phyloP scores from a whole-genome alignment of 2,797 vertebrate species.

The Helarctos malayanus region DNA sequence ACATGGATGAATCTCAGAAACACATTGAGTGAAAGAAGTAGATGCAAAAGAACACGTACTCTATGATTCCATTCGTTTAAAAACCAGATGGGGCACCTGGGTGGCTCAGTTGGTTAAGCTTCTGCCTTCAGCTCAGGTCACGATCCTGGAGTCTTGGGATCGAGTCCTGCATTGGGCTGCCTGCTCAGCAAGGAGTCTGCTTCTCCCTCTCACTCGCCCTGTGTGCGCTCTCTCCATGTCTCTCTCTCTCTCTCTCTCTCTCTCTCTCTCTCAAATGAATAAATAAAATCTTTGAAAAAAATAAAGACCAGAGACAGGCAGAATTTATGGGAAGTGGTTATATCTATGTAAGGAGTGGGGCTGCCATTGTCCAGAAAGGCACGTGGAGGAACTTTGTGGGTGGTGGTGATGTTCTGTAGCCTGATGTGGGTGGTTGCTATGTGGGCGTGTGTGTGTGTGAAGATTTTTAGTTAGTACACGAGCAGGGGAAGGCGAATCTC shows the following conservation, averaged over 20 bases:
- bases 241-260: too few relatives aligned
- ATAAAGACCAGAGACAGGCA: not conserved
- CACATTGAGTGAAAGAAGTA: not conserved
- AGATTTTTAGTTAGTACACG: not conserved
- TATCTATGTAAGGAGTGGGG: not conserved
- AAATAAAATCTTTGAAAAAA: too few relatives aligned
- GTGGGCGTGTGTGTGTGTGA: too few relatives aligned
- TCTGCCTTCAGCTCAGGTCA: too few relatives aligned
- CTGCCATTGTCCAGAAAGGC: not conserved
- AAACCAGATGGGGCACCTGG: not conserved
- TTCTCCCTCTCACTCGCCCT: too few relatives aligned
- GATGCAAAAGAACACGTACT: not conserved
- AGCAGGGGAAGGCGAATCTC: not conserved
- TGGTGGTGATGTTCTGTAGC: not conserved
- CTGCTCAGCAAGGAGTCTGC: too few relatives aligned
- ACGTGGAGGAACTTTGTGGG: not conserved
- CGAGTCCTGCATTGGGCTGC: too few relatives aligned
- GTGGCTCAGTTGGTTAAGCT: too few relatives aligned
- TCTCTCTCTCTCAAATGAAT: too few relatives aligned
- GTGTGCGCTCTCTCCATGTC: too few relatives aligned
- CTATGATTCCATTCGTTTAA: not conserved
- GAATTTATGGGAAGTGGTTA: not conserved
- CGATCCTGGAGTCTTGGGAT: too few relatives aligned
- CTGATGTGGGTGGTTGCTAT: not conserved
- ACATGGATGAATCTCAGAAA: not conserved